Base-by-base conservation (phyloP, 2,888 invertebrate genomes). In the Catocala nupta region DNA sequence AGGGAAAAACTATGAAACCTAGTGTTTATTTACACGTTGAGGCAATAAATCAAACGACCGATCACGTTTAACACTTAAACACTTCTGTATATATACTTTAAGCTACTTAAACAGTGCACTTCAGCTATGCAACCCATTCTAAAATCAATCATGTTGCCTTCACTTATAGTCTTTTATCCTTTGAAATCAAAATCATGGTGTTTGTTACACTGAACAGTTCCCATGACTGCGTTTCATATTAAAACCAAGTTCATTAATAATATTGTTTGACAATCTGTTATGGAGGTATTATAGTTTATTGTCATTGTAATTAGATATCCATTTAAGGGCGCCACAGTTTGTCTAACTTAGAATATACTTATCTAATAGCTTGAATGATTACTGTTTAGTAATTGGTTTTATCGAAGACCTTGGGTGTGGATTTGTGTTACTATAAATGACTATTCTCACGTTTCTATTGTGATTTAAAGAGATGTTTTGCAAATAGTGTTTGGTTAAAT, bases 281-380 rank as follows among this genome's bases (percentile, higher is more conserved):
- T 59, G 57, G 71, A 74, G 64, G 67, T 44, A 58, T 71, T 52
- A 64, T 53, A 52, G 71, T 71, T 71, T 65, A 73, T 73, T 75
- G 73, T 71, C 59, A 75, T 73, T 73, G 69, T 71, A 71, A 73
- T 73, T 65, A 74, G 68, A 68, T 47, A 74, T 57, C 56, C 36
- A 68, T 71, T 71, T 74, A 68, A 63, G 60, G 43, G 43, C 43
- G 43, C 43, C 43, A 43, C 43, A 39, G 36, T 39, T 39, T 39
- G 36, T 39, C 36, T 39, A 9, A 9, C 36, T 39, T 39, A 65
- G 62, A 62, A 71, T 65, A 69, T 65, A 55, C 36, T 39, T 39
- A 39, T 39, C 62, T 58, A 68, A 65, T 55, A 52, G 36, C 36
- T 39, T 39, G 36, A 39, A 39, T 8, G 36, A 39, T 39, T 39